Percentiles rank a stretch among this genome's conserved stretches.
These are phyloP conservation scores for Trichogramma dendrolimi DNA, from an alignment of 2,888 invertebrate species.

Conservation along the genomic window DNA sequence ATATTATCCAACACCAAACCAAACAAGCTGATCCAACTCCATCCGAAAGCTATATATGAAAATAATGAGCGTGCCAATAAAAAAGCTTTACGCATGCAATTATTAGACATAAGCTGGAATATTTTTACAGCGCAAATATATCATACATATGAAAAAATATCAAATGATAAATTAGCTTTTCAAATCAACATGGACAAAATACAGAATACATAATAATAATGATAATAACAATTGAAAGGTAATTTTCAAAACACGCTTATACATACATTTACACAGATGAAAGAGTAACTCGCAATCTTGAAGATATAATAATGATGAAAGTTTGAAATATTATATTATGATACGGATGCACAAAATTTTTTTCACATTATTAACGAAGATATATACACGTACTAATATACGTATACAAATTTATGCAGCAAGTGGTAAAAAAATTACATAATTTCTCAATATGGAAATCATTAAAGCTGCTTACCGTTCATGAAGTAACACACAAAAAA, in stretches of 20 bases:
- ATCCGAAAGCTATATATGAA: neutral
- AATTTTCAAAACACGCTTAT: conserved; percentile 12
- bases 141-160: conserved; percentile 3
- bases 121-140: conserved; percentile 2
- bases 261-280: conserved; percentile 3
- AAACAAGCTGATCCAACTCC: too few species aligned
- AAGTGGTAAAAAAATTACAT: conserved; percentile 9
- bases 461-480: conserved; percentile 17
- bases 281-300: conserved; percentile 13
- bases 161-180: too few species aligned
- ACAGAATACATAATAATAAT: too few species aligned
- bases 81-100: too few species aligned
- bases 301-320: conserved; percentile 9
- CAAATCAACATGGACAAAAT: too few species aligned
- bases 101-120: neutral
- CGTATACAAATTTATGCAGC: conserved; percentile 14
- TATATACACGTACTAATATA: conserved; percentile 9
- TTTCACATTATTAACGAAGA: conserved; percentile 14
- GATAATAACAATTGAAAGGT: too few species aligned
- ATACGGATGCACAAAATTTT: conserved; percentile 9
- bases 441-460: conserved; percentile 11
- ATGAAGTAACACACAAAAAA: conserved; percentile 12
- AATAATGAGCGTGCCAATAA: neutral
- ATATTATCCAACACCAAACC: too few species aligned
- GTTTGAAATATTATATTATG: conserved; percentile 11